Base-by-base conservation (phyloP, 2,113 vertebrate genomes). In the Tragulus kanchil region DNA sequence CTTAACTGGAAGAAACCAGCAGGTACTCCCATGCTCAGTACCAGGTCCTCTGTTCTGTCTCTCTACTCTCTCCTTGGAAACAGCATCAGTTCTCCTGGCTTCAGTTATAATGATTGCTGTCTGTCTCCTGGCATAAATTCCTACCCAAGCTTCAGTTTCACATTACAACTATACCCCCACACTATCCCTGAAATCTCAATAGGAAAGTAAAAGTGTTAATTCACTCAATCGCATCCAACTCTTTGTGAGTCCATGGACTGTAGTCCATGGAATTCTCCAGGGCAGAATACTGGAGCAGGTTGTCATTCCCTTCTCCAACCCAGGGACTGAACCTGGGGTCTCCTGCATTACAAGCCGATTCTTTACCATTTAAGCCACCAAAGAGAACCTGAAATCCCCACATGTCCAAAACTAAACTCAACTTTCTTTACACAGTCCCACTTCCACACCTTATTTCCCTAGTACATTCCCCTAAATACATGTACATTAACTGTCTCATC, bases 1-100 rank as follows among this genome's bases (percentile, higher is more conserved):
- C 26, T 31, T 81, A 36, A 36, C 36, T 36, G 36, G 36, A 36
- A 36, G 36, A 36, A 36, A 36, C 36, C 36, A 36, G 36, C 36
- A 36, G 36, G 36, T 36, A 36, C 36, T 36, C 36, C 36, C 13
- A 19, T 13, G 0, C 48, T 21, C 62, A 69, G 31, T 50, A 85
- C 45, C 62, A 96, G 42, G 75, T 69, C 21, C 62, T 77, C 65
- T 77, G 23, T 48, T 90, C 21, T 78, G 45, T 64, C 82, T 78
- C 48, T 95, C 61, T 69, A 5, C n/a, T 71, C 42, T 82, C 48
- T 28, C 48, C 54, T 98, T 85, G 84, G 69, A 92, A 94, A 93
- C 31, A 64, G 16, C 17, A 56, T 77, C 45, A 94, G 36, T 31
- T 93, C 36, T 79, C 64, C 19, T 61, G 19, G 77, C 62, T 94